These are phyloP conservation scores for Coptodon rendalli DNA, from an alignment of 2,113 vertebrate genomes.

Conservation along the genomic window DNA sequence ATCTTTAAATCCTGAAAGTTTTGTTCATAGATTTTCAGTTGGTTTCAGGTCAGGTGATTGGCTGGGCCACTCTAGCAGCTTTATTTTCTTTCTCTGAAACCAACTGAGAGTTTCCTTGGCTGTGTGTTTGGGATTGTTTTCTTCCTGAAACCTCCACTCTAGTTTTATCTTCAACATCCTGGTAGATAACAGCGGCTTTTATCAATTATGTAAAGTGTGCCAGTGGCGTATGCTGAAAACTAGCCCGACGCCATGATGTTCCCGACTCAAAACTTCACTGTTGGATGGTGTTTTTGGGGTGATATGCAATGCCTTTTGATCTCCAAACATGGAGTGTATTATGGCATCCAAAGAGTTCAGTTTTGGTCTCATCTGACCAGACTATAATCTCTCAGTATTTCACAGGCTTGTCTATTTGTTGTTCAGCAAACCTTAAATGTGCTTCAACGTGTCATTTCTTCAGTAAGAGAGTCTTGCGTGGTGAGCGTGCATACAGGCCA, in stretches of 20 bases:
- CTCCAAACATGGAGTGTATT: neutral
- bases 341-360: neutral
- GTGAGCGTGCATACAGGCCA: neutral
- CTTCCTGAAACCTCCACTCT: neutral
- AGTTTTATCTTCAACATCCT: neutral
- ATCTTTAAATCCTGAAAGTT: neutral
- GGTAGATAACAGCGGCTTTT: neutral
- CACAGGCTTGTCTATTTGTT: neutral
- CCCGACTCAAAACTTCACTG: neutral
- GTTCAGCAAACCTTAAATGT: neutral
- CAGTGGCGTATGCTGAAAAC: neutral
- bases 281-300: neutral
- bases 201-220: neutral
- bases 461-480: neutral
- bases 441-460: neutral
- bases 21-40: fast-evolving
- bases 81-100: neutral
- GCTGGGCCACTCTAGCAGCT: neutral
- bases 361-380: neutral
- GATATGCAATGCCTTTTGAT: neutral
- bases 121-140: neutral
- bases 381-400: neutral
- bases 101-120: neutral
- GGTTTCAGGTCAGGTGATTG: neutral
- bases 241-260: neutral